A percentile compares a stretch with the other conserved stretches of the same genome.
phyloP scores from a whole-genome alignment of 1,140 invertebrate genomes.

The Aporrectodea caliginosa region DNA sequence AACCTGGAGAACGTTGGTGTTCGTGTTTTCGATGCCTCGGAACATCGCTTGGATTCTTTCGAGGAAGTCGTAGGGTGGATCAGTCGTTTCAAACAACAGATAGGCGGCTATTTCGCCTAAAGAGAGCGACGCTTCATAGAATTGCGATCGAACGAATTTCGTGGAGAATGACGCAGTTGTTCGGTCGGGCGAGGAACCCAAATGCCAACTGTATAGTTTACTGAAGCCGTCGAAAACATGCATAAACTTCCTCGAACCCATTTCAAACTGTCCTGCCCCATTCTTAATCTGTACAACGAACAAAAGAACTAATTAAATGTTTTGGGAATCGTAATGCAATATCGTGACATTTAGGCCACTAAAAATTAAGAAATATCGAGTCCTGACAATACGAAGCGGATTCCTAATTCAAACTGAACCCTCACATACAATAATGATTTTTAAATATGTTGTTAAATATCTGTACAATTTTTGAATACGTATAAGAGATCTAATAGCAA shows the following conservation, averaged over 20 bases:
- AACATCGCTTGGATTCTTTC: constrained; percentile 38
- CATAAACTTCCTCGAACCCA: constrained; percentile 36
- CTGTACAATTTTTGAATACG: no score
- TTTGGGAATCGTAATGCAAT: no score
- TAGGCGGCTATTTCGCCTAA: constrained; percentile 41
- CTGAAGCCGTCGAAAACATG: constrained; percentile 46
- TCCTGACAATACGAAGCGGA: no score
- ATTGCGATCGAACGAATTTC: constrained; percentile 38
- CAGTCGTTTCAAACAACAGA: constrained; percentile 41
- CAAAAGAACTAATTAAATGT: no score
- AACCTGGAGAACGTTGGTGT: constrained; percentile 42
- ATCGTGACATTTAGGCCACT: no score
- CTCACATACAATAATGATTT: no score
- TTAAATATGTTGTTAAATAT: no score
- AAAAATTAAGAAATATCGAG: no score
- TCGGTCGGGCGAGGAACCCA: constrained; percentile 37
- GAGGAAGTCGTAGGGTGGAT: constrained; percentile 38
- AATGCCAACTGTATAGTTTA: constrained; percentile 44
- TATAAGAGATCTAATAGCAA: no score
- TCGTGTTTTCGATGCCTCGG: constrained; percentile 47
- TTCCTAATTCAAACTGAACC: no score
- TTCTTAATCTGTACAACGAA: constrained; percentile 42
- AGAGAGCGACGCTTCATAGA: constrained; percentile 40
- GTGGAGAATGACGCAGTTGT: constrained; percentile 40
- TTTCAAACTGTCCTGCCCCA: constrained; percentile 44